Conservation (phyloP, 2,797 vertebrate species). For the Tiaroga cobitis region DNA sequence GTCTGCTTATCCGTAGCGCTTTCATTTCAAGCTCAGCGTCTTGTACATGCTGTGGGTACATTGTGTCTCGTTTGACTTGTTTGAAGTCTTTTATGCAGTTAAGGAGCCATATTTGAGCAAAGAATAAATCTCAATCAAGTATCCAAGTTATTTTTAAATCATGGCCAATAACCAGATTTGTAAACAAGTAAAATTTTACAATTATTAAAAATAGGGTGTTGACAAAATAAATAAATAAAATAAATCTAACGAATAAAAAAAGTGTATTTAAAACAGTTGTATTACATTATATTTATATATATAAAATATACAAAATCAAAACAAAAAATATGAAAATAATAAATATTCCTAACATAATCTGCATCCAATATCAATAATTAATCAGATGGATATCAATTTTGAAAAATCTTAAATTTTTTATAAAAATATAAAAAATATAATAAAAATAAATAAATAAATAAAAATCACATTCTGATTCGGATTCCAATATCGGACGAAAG, state of each 20-base stretch:
- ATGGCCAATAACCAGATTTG: background rate
- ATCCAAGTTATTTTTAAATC: background rate
- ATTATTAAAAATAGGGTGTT: background rate
- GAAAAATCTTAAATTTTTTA: too few relatives aligned
- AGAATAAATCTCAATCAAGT: background rate
- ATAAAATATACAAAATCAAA: too few relatives aligned
- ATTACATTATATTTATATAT: background rate
- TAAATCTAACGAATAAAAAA: background rate
- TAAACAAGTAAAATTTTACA: background rate
- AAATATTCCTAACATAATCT: background rate
- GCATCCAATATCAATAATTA: background rate
- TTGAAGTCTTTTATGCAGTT: background rate
- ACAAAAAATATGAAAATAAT: background rate
- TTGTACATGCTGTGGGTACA: background rate
- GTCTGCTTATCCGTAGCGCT: background rate
- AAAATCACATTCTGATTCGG: too few relatives aligned
- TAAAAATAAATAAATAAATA: background rate
- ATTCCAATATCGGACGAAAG: background rate
- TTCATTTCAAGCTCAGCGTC: conserved; percentile 14
- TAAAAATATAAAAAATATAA: too few relatives aligned
- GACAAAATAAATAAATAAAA: background rate
- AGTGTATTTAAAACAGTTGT: background rate
- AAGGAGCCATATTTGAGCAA: background rate
- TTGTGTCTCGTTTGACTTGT: background rate
- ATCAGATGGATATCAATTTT: background rate